phyloP scores from a whole-genome alignment of 2,888 invertebrate genomes.

The Leucozona laternaria region DNA sequence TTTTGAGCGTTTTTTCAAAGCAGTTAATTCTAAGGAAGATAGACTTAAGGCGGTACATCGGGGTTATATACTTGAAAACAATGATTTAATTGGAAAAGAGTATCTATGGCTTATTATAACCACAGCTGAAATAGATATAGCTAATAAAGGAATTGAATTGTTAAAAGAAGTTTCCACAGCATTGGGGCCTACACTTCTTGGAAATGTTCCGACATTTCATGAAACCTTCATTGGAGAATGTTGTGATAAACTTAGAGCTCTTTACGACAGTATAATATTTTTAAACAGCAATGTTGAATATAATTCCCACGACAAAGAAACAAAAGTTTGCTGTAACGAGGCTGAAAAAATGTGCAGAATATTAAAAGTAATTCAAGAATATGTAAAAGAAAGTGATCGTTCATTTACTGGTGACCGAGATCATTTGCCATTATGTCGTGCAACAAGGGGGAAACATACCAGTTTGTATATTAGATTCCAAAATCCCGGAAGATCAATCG shows the following conservation, averaged over 20 bases:
- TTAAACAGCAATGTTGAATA: conserved; percentile 76
- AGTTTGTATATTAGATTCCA: conserved; percentile 94
- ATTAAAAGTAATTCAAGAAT: conserved; percentile 96
- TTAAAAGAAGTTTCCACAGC: conserved; percentile 97
- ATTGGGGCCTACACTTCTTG: conserved; percentile 93
- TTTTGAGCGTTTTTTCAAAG: conserved; percentile 87
- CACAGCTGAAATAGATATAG: conserved; percentile 95
- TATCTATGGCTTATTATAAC: conserved; percentile 98
- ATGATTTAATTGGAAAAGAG: conserved; percentile 97
- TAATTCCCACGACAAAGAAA: conserved; percentile 54
- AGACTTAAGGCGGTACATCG: conserved; percentile 94
- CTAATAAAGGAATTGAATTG: conserved; percentile 95
- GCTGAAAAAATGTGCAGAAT: conserved; percentile 96
- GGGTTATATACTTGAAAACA: conserved; percentile 94
- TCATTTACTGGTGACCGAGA: conserved; percentile 94
- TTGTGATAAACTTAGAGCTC: conserved; percentile 93
- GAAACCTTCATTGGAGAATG: conserved; percentile 96
- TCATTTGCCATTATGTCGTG: conserved; percentile 93
- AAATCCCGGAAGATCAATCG: conserved; percentile 93
- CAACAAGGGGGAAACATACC: conserved; percentile 95
- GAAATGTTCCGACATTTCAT: conserved; percentile 92
- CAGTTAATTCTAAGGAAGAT: conserved; percentile 97
- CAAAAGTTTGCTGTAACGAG: conserved; percentile 83
- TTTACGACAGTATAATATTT: conserved; percentile 85
- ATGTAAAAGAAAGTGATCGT: conserved; percentile 97